Evolutionary conservation across 2,888 invertebrate species (phyloP), one percentile per base, ranked within the genome.

Genomic region (Drosophila austrosaltans): DNA sequence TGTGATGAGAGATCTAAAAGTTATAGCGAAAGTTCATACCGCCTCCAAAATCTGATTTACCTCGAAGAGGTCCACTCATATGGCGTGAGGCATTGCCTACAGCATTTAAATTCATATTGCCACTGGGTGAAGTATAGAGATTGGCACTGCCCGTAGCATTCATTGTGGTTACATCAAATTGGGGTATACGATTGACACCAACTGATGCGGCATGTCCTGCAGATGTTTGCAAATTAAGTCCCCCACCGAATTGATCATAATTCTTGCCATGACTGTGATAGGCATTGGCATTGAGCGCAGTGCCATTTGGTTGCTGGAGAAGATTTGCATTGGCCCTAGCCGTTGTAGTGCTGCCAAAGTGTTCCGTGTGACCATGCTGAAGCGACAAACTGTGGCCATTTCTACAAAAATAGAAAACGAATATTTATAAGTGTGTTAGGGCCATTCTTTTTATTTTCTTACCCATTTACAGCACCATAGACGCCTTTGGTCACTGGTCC

Each of bases 401-500:
- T n/a, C 91, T 92, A 32, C 54, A 4, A 44, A 57, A 39, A 36
- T 1, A 36, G 36, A 25, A 32, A 8, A 25, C 48, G 10, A 2
- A 53, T 3, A 1, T 6, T 0, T 5, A 22, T 48, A 3, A 0
- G 3, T n/a, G 2, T 1, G 0, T 53, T 7, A 12, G 2, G 28
- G 28, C 0, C 28, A 5, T 30, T 30, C 6, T 3, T n/a, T 7
- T 0, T 7, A 32, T 1, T 25, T 10, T 25, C 87, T 87, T 81
- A 91, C 90, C 79, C 77, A 67, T 89, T 91, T 0, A 84, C 69
- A 53, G 76, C 81, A 28, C 78, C 85, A 65, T 81, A 89, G 1
- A 81, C 77, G 10, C 91, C 91, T 3, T 80, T 89, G 3, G 90
- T 87, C 3, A 86, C 80, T 5, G 90, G 89, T 8, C 81, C 88